Evolutionary conservation across 1,140 invertebrate species (phyloP), one percentile per base, ranked within the genome.

Genomic region (Drosophila bocki): DNA sequence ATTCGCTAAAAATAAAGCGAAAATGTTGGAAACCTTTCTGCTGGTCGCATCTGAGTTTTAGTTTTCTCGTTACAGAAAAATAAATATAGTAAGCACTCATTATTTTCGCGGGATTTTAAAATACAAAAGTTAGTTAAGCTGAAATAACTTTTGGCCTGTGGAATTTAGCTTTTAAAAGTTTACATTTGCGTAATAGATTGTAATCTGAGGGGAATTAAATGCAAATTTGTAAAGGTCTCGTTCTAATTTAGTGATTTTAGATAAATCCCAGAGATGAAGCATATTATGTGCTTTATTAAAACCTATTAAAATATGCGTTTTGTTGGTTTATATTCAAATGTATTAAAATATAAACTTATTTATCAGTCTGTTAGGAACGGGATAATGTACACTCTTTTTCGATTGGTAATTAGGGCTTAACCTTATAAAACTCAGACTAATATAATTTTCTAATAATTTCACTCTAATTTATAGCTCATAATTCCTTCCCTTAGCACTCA

Each of bases 21-120:
- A 39, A 12, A 50, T 47, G 47, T 45, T 33, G 32, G 3, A 37
- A 41, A 78, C 48, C 19, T 70, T 64, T 64, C 50, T 50, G 33
- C 35, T 35, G 29, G 47, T 63, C 50, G 57, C 42, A 63, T 74
- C 44, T 67, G 29, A 33, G 32, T 63, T 78, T n/a, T 51, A 51
- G 9, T 50, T 50, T 37, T 33, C 35, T 35, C 41, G 37, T 26
- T 59, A n/a, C 4, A 15, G 8, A 69, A 56, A 47, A 39, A 8
- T n/a, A 7, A 3, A n/a, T 15, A 50, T 59, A 71, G 71, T 42
- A 48, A 13, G 44, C 19, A 26, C 7, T 9, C 8, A 39, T 33
- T 32, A n/a, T 39, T 45, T 67, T 44, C 15, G 12, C 39, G 7
- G 8, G 13, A n/a, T 3, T 26, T 61, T 33, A 3, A 15, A 5